phyloP scores from a whole-genome alignment of 1,140 invertebrate species.

The Prorops nasuta region DNA sequence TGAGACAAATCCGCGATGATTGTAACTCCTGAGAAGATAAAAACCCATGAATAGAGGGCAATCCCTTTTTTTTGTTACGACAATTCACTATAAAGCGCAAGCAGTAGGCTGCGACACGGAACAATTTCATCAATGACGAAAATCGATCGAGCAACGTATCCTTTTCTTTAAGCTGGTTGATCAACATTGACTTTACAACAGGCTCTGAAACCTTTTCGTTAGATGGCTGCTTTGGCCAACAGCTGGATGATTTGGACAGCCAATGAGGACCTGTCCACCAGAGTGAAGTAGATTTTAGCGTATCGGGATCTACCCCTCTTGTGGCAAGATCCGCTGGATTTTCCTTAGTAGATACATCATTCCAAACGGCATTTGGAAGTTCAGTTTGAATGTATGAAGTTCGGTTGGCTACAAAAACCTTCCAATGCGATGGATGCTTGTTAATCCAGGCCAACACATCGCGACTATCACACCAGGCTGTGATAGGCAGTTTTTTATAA shows the following conservation, averaged over 20 bases:
- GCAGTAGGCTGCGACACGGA: not conserved
- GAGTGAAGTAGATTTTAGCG: not conserved
- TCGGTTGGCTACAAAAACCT: no score
- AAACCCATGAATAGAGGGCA: not conserved
- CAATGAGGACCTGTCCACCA: not conserved
- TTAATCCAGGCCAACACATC: no score
- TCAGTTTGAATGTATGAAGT: no score
- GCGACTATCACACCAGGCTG: no score
- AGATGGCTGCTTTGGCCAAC: no score
- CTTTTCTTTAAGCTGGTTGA: not conserved
- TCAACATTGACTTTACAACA: not conserved
- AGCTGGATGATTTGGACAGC: not conserved
- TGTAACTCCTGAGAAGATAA: not conserved
- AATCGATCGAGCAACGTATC: not conserved
- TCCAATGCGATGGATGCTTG: no score
- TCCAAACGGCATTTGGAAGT: not conserved
- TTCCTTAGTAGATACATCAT: not conserved
- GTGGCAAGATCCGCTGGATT: no score
- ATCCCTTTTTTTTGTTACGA: not conserved
- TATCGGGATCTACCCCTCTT: not conserved
- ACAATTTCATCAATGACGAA: not conserved
- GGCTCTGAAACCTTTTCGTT: not conserved
- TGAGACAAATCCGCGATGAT: not conserved
- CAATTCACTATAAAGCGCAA: not conserved
- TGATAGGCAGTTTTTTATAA: no score